phyloP scores from a whole-genome alignment of 2,797 vertebrate species.

The Heteromormyrus szaboi region DNA sequence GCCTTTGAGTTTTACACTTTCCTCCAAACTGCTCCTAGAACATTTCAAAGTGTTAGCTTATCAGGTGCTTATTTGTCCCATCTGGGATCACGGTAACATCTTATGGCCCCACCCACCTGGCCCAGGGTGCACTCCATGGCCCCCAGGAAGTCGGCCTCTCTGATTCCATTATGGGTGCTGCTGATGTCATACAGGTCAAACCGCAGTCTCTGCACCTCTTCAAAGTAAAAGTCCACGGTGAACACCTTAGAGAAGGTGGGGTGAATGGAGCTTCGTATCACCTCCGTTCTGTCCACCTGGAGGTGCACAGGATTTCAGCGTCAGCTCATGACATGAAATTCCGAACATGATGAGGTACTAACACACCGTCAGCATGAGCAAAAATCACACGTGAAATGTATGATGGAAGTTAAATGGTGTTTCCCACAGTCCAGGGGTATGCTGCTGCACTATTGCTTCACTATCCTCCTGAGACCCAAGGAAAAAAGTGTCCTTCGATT shows the following conservation, averaged over 20 bases:
- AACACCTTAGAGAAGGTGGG: constrained; percentile 91
- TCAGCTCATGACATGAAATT: neutral
- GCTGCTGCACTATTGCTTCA: neutral
- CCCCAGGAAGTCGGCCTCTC: constrained; percentile 82
- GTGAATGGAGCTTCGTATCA: constrained; percentile 86
- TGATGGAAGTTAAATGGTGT: neutral
- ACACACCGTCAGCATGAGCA: neutral
- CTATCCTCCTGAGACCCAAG: no score
- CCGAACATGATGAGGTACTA: neutral
- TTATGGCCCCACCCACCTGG: constrained; percentile 62
- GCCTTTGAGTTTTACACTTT: neutral
- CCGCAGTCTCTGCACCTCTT: constrained; percentile 86
- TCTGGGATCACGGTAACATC: neutral
- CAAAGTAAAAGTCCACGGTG: constrained; percentile 92
- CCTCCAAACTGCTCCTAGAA: neutral
- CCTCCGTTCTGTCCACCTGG: constrained; percentile 92
- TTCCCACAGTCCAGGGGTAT: neutral
- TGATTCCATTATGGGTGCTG: constrained; percentile 80
- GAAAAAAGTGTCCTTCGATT: no score
- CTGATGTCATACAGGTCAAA: constrained; percentile 88
- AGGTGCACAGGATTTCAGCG: neutral
- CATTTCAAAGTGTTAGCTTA: neutral
- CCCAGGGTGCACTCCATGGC: constrained; percentile 90
- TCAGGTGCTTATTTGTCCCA: neutral
- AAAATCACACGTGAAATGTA: neutral